Conservation (phyloP, 1,140 invertebrate genomes). For the Daktulosphaira vitifoliae region DNA sequence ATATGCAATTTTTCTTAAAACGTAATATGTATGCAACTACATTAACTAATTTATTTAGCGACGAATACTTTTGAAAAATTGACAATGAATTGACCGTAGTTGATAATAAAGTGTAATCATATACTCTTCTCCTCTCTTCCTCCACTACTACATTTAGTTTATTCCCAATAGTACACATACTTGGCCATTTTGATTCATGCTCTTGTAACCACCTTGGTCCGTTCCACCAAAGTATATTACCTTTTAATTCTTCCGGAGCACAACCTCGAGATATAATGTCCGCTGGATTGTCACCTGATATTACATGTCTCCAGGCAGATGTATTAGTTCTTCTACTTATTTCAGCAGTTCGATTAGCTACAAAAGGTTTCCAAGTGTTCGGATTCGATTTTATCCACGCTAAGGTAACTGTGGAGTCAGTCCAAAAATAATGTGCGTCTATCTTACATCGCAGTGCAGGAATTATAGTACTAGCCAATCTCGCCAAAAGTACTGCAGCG, state of each 20-base stretch:
- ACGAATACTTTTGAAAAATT: too few relatives aligned
- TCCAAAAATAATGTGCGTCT: slow-evolving; percentile 33
- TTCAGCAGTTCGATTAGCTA: slow-evolving; percentile 34
- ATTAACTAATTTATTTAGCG: too few relatives aligned
- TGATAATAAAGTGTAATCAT: too few relatives aligned
- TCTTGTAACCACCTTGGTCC: slow-evolving; percentile 28
- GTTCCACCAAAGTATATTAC: slow-evolving; percentile 34
- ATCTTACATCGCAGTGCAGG: not conserved
- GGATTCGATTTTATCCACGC: slow-evolving; percentile 35
- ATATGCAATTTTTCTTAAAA: too few relatives aligned
- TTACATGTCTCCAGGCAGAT: slow-evolving; percentile 8
- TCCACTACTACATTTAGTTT: too few relatives aligned
- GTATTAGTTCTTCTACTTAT: not conserved
- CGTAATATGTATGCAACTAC: too few relatives aligned
- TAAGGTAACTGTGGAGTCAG: slow-evolving; percentile 37
- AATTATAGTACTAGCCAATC: slow-evolving; percentile 20
- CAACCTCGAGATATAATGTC: slow-evolving; percentile 34
- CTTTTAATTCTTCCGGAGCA: not conserved
- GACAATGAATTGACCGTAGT: too few relatives aligned
- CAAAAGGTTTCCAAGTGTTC: slow-evolving; percentile 36
- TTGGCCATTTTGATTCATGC: not conserved
- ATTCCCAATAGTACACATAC: too few relatives aligned
- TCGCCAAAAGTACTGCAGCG: slow-evolving; percentile 40
- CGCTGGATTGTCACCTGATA: slow-evolving; percentile 31
- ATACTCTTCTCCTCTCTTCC: too few relatives aligned